Evolutionary conservation across 1,140 invertebrate species (phyloP).

Genomic region (Platorchestia sp.): DNA sequence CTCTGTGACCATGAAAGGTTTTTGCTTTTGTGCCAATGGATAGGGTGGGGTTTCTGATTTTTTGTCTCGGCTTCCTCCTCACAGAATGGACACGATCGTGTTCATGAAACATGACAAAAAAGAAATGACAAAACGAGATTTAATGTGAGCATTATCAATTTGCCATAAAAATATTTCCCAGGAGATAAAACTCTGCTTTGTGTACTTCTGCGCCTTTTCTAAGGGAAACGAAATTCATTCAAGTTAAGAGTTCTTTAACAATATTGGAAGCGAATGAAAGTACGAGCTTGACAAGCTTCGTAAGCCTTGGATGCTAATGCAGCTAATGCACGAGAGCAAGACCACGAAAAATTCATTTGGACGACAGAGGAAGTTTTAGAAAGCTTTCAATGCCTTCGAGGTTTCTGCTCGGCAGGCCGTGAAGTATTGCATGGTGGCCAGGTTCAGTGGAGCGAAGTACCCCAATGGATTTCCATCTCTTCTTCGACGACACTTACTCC

Average conservation of each 20-base stretch:
- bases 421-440: neutral
- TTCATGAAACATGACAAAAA: neutral
- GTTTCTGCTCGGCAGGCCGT: slow-evolving; percentile 6
- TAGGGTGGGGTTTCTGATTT: neutral
- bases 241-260: neutral
- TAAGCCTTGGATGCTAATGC: neutral
- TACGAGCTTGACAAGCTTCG: neutral
- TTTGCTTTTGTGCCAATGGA: neutral
- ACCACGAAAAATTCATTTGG: slow-evolving; percentile 25
- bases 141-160: neutral
- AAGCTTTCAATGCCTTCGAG: neutral
- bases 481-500: slow-evolving; percentile 11
- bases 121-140: neutral
- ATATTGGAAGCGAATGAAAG: neutral
- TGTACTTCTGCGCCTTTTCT: neutral
- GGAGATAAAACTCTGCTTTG: neutral
- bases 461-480: slow-evolving; percentile 10
- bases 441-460: neutral
- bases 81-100: neutral
- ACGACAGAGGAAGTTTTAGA: neutral
- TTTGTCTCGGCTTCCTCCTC: neutral
- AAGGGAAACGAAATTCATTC: neutral
- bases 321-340: neutral
- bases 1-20: neutral
- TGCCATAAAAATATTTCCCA: neutral